Evolutionary conservation across 1,140 invertebrate species (phyloP), one percentile per base, ranked within the genome.

Genomic region (Chrysopa pallens): DNA sequence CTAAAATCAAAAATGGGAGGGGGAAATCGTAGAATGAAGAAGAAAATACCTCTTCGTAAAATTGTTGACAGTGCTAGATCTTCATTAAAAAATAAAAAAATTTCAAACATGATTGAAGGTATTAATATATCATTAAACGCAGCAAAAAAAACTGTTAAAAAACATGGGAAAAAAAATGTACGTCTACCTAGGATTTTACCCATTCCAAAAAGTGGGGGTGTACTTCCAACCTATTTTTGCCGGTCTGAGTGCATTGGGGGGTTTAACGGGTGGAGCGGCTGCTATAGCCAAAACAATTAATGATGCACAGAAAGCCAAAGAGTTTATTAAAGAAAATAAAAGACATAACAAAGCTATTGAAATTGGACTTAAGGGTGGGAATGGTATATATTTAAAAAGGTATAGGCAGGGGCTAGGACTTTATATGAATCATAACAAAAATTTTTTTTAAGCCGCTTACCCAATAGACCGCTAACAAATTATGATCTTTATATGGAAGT

Each of bases 371-470:
- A 45, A 45, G 8, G n/a, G 51, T 4, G 51, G 46, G 4, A 50
- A 50, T 36, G 52, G 49, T n/a, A 14, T 52, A 17, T 47, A 50
- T 36, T 42, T 51, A 8, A 50, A 51, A 48, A 49, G 46, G 0
- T 48, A 50, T 28, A 49, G 39, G 43, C 45, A 28, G 13, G 46
- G 47, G 4, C 43, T 48, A 23, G 47, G 29, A 17, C 46, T 43
- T 6, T 12, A 35, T 41, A 33, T 23, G 17, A 23, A 23, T 23
- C 17, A 23, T 13, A 45, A 33, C 37, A 23, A 23, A 23, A 23
- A 23, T 23, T 23, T 23, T 23, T 23, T 23, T 23, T 23, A 23
- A 23, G 2, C 5, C 17, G 17, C 17, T 23, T 23, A 23, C 17
- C 17, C 17, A 23, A 23, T 23, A 23, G 17, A 5, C 17, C 17